Base-by-base conservation (phyloP, 1,140 invertebrate genomes). In the Chelonus insularis region DNA sequence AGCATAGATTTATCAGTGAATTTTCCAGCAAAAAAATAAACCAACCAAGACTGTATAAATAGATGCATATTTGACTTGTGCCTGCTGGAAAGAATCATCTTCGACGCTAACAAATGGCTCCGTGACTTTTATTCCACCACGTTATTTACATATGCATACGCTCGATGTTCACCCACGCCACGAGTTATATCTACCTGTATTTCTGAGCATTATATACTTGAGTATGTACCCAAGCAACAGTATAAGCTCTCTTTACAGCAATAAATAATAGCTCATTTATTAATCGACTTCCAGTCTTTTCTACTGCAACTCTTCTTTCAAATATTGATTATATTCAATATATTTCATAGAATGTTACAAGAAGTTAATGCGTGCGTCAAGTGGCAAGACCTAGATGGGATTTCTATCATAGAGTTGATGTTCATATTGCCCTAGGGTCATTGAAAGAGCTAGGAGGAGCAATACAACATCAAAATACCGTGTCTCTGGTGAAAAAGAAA, bases 71-170 rank as follows among this genome's bases (percentile, higher is more conserved):
- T n/a, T n/a, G n/a, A n/a, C n/a, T n/a, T n/a, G n/a, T n/a, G n/a
- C n/a, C n/a, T n/a, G n/a, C n/a, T n/a, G n/a, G n/a, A n/a, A n/a
- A 51, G 61, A 45, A 63, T 63, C 55, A 63, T 63, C 55, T 18
- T 41, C 48, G 55, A 57, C 25, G 47, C 52, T 60, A 66, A 68
- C 61, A 62, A 66, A 68, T 66, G 64, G 57, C 58, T 25, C 41
- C 60, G 57, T 63, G 54, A 63, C 63, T 64, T 55, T 64, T 64
- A 64, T 58, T 58, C 59, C 34, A 54, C 34, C 20, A 29, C 32
- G 56, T 64, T 64, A 68, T 68, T 68, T 66, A 66, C 67, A 66
- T 64, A 62, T 62, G 67, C 67, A 62, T 52, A 60, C 59, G 20
- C 50, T 20, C 7, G 14, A 12, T 14, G 20, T 61, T 52, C 63